phyloP scores from a whole-genome alignment of 2,113 vertebrate species.

The Oreochromis tanganicae region DNA sequence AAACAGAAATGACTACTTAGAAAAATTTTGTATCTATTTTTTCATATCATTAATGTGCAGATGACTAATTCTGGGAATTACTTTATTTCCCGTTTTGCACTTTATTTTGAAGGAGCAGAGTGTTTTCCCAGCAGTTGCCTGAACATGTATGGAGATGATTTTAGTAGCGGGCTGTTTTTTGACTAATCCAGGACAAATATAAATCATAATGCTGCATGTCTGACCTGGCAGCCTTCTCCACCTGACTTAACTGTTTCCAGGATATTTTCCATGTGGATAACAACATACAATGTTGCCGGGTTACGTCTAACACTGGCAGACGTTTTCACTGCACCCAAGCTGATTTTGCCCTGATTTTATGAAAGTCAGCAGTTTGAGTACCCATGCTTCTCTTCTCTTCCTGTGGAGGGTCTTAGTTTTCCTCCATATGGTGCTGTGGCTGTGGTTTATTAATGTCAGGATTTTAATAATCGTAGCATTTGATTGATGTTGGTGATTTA shows the following conservation, averaged over 20 bases:
- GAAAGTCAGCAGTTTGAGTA: not conserved
- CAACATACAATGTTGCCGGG: conserved; percentile 42
- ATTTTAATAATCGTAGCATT: not conserved
- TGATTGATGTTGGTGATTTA: not conserved
- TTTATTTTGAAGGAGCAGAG: not conserved
- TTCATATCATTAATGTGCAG: not conserved
- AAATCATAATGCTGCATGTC: conserved; percentile 28
- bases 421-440: not conserved
- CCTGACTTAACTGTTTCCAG: conserved; percentile 46
- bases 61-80: not conserved
- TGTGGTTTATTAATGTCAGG: not conserved
- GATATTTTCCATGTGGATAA: conserved; percentile 45
- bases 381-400: not conserved
- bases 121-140: not conserved
- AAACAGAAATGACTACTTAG: not conserved
- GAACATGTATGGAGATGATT: not conserved
- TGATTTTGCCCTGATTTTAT: not conserved
- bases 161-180: conserved; percentile 1
- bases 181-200: not conserved
- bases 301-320: conserved; percentile 3
- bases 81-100: not conserved
- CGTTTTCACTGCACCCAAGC: not conserved
- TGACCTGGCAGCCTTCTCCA: conserved; percentile 35
- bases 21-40: not conserved
- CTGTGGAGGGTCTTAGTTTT: not conserved